Conservation (phyloP, 1,140 invertebrate species). For the Drosophila leontia region DNA sequence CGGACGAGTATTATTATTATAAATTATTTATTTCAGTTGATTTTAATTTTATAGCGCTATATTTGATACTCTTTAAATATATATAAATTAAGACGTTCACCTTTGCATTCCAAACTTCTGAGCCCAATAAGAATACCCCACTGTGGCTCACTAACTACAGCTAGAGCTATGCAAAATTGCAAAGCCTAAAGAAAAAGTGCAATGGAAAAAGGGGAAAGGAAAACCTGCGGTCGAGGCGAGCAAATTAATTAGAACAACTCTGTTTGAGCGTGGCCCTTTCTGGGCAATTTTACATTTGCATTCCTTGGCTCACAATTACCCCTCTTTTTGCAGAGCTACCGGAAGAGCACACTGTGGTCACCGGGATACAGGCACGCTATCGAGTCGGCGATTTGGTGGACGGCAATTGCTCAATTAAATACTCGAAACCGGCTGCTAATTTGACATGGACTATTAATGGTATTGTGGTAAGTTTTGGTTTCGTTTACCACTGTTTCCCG, state of each 20-base stretch:
- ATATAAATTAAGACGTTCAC: too few relatives aligned
- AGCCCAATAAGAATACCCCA: not conserved
- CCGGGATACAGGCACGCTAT: conserved; percentile 90
- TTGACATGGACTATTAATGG: conserved; percentile 94
- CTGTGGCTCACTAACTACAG: not conserved
- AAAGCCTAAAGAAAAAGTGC: conserved; percentile 17
- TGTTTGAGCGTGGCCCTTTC: conserved; percentile 48
- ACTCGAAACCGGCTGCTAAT: conserved; percentile 92
- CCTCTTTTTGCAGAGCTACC: conserved; percentile 88
- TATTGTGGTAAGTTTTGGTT: conserved; percentile 87
- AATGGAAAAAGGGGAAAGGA: conserved; percentile 23
- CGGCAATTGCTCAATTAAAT: conserved; percentile 90
- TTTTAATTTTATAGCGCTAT: not conserved
- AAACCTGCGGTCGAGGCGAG: conserved; percentile 42
- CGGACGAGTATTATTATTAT: too few relatives aligned
- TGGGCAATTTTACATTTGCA: conserved; percentile 74
- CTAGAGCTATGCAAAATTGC: conserved; percentile 28
- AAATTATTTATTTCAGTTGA: too few relatives aligned
- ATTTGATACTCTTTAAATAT: not conserved
- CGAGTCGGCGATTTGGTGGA: conserved; percentile 89
- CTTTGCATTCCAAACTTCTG: not conserved
- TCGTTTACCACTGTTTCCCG: conserved; percentile 48
- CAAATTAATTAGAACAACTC: conserved; percentile 82
- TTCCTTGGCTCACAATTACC: conserved; percentile 40
- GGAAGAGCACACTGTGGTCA: conserved; percentile 88